Evolutionary conservation across 2,113 vertebrate species (phyloP).

Genomic region (Anarhynchus alexandrinus): DNA sequence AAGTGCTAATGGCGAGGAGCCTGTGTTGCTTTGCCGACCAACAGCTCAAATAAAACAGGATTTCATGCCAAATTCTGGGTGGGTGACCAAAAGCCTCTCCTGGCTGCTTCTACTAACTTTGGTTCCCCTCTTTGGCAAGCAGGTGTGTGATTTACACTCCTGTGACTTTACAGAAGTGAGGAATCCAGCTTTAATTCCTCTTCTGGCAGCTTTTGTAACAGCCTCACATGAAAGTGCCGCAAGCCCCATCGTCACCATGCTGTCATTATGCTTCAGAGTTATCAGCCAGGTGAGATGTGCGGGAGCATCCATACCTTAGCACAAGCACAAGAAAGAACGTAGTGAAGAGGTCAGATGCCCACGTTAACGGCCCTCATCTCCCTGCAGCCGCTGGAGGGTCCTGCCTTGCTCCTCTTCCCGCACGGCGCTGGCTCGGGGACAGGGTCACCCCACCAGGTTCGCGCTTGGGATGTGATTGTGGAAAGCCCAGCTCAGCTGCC

Average conservation of each 20-base stretch:
- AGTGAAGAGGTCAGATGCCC: not conserved
- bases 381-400: fast-evolving
- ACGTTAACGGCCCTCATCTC: not conserved
- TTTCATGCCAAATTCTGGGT: not conserved
- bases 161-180: not conserved
- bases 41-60: not conserved
- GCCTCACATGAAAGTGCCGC: not conserved
- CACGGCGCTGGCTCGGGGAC: fast-evolving
- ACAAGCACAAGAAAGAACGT: not conserved
- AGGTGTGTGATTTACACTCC: not conserved
- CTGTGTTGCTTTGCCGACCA: not conserved
- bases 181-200: not conserved
- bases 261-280: not conserved
- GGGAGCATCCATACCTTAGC: not conserved
- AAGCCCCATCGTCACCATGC: not conserved
- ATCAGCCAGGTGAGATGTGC: not conserved
- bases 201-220: not conserved
- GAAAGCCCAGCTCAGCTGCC: not conserved
- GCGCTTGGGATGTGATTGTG: fast-evolving
- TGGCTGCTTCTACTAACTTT: not conserved
- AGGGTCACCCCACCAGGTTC: not conserved
- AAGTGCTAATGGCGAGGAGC: not conserved
- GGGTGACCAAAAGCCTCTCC: not conserved
- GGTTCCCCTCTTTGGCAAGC: not conserved
- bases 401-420: not conserved